phyloP scores from a whole-genome alignment of 2,888 invertebrate species.

The Sesia bembeciformis region DNA sequence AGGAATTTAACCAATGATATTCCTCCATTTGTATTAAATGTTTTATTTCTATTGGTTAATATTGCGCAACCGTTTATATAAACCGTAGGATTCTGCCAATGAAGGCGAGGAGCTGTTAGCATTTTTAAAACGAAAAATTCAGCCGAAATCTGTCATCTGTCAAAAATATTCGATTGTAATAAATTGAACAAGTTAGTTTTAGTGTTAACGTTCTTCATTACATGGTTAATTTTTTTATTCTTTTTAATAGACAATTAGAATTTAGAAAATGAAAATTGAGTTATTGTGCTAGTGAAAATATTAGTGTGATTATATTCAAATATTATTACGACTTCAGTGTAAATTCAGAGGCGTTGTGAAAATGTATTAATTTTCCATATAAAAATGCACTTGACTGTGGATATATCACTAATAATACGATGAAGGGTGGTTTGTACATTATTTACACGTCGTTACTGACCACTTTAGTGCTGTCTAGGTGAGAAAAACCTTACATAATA shows the following conservation, averaged over 20 bases:
- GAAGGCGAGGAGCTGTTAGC: slow-evolving; percentile 1
- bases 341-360: slow-evolving; percentile 32
- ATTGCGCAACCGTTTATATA: slow-evolving; percentile 16
- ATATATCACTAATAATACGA: slow-evolving; percentile 68
- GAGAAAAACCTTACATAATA: slow-evolving; percentile 12
- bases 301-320: slow-evolving; percentile 10
- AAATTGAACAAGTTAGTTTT: neutral
- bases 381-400: slow-evolving; percentile 66
- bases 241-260: neutral
- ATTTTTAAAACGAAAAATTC: neutral
- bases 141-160: neutral
- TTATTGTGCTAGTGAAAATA: slow-evolving; percentile 11
- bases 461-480: slow-evolving; percentile 76
- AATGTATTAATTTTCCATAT: slow-evolving; percentile 58
- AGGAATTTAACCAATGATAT: slow-evolving; percentile 25
- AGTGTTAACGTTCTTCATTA: neutral
- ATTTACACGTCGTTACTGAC: slow-evolving; percentile 77
- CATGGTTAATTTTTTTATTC: neutral
- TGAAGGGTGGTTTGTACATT: slow-evolving; percentile 76
- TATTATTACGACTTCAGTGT: slow-evolving; percentile 15
- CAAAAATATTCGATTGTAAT: neutral
- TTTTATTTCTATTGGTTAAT: slow-evolving; percentile 38
- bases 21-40: slow-evolving; percentile 39
- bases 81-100: slow-evolving; percentile 25
- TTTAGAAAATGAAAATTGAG: slow-evolving; percentile 14